Percentiles rank a stretch among this genome's conserved stretches.
Evolutionary conservation across 2,888 invertebrate species (phyloP).

Genomic region (Stratiomys singularior): DNA sequence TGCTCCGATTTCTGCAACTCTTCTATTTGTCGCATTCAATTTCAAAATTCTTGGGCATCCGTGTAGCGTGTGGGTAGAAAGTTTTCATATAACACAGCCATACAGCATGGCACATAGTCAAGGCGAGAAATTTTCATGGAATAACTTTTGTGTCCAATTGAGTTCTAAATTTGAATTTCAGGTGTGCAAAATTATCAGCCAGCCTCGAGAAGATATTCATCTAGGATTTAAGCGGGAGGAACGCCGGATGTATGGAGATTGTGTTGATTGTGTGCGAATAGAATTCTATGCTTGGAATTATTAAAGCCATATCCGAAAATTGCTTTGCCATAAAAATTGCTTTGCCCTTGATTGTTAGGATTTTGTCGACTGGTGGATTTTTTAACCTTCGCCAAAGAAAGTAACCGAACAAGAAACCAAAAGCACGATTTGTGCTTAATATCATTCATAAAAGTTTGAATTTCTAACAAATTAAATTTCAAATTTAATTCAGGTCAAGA

Average conservation of each 20-base stretch:
- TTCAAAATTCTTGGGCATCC: not conserved
- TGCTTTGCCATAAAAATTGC: too few relatives aligned
- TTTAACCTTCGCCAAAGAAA: too few relatives aligned
- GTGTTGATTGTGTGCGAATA: not conserved
- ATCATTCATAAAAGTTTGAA: too few relatives aligned
- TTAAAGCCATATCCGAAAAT: not conserved
- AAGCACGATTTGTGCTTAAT: too few relatives aligned
- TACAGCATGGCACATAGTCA: constrained; percentile 4
- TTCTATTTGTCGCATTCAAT: constrained; percentile 31
- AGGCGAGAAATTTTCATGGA: constrained; percentile 45
- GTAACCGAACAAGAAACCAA: too few relatives aligned
- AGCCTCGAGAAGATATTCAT: constrained; percentile 19
- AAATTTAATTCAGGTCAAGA: too few relatives aligned
- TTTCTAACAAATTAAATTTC: too few relatives aligned
- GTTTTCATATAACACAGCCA: constrained; percentile 4
- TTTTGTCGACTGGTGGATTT: too few relatives aligned
- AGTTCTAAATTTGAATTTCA: constrained; percentile 52
- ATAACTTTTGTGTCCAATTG: constrained; percentile 49
- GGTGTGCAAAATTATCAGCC: constrained; percentile 51
- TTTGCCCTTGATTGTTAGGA: too few relatives aligned
- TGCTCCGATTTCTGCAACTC: constrained; percentile 19
- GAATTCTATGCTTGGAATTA: not conserved
- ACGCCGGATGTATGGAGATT: not conserved
- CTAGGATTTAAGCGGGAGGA: not conserved
- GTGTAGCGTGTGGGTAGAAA: not conserved